A percentile compares a stretch with the other conserved stretches of the same genome.
phyloP scores from a whole-genome alignment of 2,888 invertebrate species.

The Beris morrisii region DNA sequence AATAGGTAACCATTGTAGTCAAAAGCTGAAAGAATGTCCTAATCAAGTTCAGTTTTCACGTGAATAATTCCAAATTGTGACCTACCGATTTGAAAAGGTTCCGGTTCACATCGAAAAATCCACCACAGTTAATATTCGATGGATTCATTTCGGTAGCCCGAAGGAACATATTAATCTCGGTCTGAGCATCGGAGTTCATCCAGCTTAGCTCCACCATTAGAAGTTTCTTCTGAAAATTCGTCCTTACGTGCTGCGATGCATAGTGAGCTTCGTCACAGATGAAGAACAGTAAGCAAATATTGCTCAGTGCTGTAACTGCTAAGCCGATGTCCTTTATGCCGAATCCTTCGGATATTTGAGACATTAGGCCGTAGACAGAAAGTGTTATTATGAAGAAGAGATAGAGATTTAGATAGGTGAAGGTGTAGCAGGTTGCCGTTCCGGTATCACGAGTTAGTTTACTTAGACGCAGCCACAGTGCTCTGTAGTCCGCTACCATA shows the following conservation, averaged over 20 bases:
- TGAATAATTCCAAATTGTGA: slow-evolving; percentile 21
- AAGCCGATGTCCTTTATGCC: slow-evolving; percentile 73
- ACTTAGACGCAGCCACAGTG: slow-evolving; percentile 71
- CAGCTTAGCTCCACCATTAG: slow-evolving; percentile 72
- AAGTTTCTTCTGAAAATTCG: slow-evolving; percentile 73
- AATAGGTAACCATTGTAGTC: slow-evolving; percentile 76
- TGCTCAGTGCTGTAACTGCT: slow-evolving; percentile 67
- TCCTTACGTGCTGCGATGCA: slow-evolving; percentile 71
- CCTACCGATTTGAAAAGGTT: slow-evolving; percentile 72
- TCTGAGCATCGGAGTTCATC: slow-evolving; percentile 76
- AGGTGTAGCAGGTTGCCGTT: slow-evolving; percentile 67
- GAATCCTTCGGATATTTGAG: slow-evolving; percentile 72
- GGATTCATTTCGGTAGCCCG: slow-evolving; percentile 77
- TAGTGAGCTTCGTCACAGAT: slow-evolving; percentile 75
- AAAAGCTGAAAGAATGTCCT: slow-evolving; percentile 58
- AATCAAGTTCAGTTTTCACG: neutral
- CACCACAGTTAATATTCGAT: slow-evolving; percentile 72
- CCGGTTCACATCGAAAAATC: slow-evolving; percentile 72
- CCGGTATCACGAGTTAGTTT: slow-evolving; percentile 69
- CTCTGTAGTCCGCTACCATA: slow-evolving; percentile 70
- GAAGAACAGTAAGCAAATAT: slow-evolving; percentile 68
- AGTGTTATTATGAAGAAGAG: slow-evolving; percentile 72
- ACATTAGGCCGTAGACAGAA: slow-evolving; percentile 73
- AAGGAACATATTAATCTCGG: slow-evolving; percentile 75
- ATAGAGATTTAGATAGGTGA: slow-evolving; percentile 69